Base-by-base conservation (phyloP, 2,113 vertebrate species). In the Mormoops blainvillei region DNA sequence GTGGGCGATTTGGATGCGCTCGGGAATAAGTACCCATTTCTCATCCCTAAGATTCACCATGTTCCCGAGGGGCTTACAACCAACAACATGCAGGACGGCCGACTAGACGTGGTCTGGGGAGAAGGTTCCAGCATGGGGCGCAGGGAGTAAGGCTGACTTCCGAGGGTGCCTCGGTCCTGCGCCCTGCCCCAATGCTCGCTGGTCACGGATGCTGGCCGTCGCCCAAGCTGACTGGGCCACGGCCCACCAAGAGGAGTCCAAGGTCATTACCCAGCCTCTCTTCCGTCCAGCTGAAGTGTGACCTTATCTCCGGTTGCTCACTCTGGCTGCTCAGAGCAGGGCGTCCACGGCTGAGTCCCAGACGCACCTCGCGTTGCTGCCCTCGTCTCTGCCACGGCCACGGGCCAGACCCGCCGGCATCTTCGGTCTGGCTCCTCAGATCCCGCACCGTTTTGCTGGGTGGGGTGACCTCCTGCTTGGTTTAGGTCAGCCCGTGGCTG, bases 331-430 rank as follows among this genome's bases (percentile, higher is more conserved):
- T 68, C 88, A 56, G 16, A 71, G 43, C 26, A 16, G 45, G n/a
- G 12, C 13, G 16, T 10, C 58, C 26, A 0, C 0, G 1, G 3
- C 22, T 5, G 58, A 18, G 24, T 28, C 74, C 14, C 33, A 1
- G 26, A 10, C 12, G 9, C 13, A 3, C 50, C 8, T 10, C 18
- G 19, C 36, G 7, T 5, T 5, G 56, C 2, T 4, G 52, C 38
- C 28, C 8, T 36, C 0, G 0, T 24, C n/a, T 82, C 48, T 31
- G 11, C 26, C 4, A 0, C 0, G 11, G 41, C 19, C n/a, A 22
- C 0, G 3, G 68, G 19, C 2, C 10, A 2, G 41, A 36, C 50
- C 43, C 20, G n/a, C 56, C 56, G 9, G 24, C 45, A 3, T 8
- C 78, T n/a, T 45, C 24, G 13, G 82, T 26, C 33, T 18, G 10